Evolutionary conservation across 2,113 vertebrate species (phyloP), one percentile per base, ranked within the genome.

Genomic region (Solenodon paradoxus): DNA sequence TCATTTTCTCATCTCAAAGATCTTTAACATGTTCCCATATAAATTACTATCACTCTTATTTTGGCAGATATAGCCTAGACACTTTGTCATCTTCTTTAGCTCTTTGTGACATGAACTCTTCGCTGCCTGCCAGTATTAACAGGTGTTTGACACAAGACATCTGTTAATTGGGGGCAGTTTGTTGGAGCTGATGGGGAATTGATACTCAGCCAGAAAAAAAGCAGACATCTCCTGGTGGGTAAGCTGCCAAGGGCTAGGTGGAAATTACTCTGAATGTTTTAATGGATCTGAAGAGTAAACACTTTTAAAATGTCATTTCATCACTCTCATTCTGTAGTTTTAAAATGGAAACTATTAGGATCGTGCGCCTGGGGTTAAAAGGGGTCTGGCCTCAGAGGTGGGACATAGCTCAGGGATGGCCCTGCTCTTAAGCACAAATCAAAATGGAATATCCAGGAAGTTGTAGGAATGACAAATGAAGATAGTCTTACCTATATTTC

Each of bases 241-340:
- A 71, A 97, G 81, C 92, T 40, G 92, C 69, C 90, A 55, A 94
- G 64, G 45, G 80, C 91, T 84, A 96, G 83, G 88, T 97, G 94
- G 94, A 97, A 96, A 90, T 93, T 85, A 92, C 55, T 94, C 84
- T 91, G 72, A 95, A 87, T 95, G 74, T 95, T 95, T 92, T 97
- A 94, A 97, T 97, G 96, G 90, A 81, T 86, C 61, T 75, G n/a
- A 94, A 96, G 97, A 92, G 92, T 95, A 98, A 79, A 95, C 32
- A 81, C 17, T 95, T 92, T 93, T 38, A 87, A 97, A 97, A 91
- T 79, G 42, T 92, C 30, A 5, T 86, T 94, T 95, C 68, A 82
- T 91, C 81, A 40, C 92, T 77, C 2, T 82, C 47, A 69, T 90
- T 78, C 68, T 91, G 47, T 35, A 59, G 45, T 45, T 88, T 84